Conservation (phyloP, 2,888 invertebrate genomes). For the Cataglyphis rosenhaueri region DNA sequence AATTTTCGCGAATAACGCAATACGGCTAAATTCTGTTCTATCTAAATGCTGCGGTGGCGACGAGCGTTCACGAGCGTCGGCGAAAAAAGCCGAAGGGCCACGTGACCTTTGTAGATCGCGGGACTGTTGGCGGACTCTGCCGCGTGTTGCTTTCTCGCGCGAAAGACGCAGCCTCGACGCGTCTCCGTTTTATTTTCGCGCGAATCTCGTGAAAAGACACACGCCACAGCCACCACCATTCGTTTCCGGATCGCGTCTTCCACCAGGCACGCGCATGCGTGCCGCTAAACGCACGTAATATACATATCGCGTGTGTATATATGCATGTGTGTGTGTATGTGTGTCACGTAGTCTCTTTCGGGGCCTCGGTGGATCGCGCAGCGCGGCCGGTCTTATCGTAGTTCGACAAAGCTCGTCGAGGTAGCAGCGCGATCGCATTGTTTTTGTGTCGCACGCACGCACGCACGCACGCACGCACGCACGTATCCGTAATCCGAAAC, state of each 20-base stretch:
- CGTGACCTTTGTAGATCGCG: slow-evolving; percentile 13
- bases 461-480: slow-evolving; percentile 50
- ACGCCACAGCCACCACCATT: not conserved
- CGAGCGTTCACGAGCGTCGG: slow-evolving; percentile 4
- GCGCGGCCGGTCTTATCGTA: slow-evolving; percentile 1
- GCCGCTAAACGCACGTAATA: not conserved
- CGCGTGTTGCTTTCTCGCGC: not conserved
- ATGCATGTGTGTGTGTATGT: too few relatives aligned
- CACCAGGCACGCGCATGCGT: not conserved
- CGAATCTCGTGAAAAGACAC: not conserved
- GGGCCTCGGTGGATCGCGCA: not conserved
- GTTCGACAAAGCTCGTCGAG: slow-evolving; percentile 68
- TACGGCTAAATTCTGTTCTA: too few relatives aligned
- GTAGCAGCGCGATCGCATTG: slow-evolving; percentile 79
- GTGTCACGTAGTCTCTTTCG: not conserved
- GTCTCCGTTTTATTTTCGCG: not conserved
- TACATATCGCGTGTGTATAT: too few relatives aligned
- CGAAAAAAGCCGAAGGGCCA: slow-evolving; percentile 2
- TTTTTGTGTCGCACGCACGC: slow-evolving; percentile 74
- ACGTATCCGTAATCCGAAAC: slow-evolving; percentile 60
- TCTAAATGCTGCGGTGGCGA: not conserved
- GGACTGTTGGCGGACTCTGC: not conserved
- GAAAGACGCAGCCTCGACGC: not conserved
- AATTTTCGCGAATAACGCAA: not conserved
- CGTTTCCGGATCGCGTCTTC: not conserved